These are phyloP conservation scores for Cheilosia scutellata DNA, from an alignment of 2,888 invertebrate genomes.

Conservation along the genomic window DNA sequence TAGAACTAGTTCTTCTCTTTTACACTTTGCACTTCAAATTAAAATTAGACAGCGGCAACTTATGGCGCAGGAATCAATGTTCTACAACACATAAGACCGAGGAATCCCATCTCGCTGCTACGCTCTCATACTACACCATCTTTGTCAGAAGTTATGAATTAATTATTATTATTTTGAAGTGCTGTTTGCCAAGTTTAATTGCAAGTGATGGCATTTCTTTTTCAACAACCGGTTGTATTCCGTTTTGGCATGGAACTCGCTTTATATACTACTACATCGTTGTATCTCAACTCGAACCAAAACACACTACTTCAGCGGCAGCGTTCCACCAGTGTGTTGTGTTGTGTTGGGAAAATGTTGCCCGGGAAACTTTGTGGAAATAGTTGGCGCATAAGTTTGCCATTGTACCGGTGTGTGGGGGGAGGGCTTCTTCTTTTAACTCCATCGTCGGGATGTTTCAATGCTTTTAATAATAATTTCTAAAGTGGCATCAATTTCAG, in stretches of 20 bases:
- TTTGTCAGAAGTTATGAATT: conserved; percentile 73
- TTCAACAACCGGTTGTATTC: conserved; percentile 49
- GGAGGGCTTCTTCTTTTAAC: conserved; percentile 3
- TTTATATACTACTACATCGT: background rate
- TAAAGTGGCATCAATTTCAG: conserved; percentile 72
- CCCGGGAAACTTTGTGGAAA: conserved; percentile 56
- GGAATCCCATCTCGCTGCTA: background rate
- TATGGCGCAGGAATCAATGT: conserved; percentile 60
- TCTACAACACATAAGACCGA: conserved; percentile 6
- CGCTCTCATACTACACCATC: background rate
- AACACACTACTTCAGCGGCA: conserved; percentile 6
- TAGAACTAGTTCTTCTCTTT: conserved; percentile 7
- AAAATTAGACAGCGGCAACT: conserved; percentile 61
- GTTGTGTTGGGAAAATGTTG: conserved; percentile 31
- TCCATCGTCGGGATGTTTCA: conserved; percentile 49
- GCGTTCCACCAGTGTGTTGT: conserved; percentile 7
- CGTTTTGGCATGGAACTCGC: conserved; percentile 37
- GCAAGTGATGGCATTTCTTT: conserved; percentile 70
- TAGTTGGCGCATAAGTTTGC: conserved; percentile 60
- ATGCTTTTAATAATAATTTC: conserved; percentile 73
- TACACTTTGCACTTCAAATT: conserved; percentile 66
- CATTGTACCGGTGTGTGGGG: conserved; percentile 38
- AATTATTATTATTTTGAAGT: conserved; percentile 74
- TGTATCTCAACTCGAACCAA: background rate
- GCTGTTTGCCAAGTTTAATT: conserved; percentile 73